Base-by-base conservation (phyloP, 1,140 invertebrate species). In the Pseudomyrmex concolor region DNA sequence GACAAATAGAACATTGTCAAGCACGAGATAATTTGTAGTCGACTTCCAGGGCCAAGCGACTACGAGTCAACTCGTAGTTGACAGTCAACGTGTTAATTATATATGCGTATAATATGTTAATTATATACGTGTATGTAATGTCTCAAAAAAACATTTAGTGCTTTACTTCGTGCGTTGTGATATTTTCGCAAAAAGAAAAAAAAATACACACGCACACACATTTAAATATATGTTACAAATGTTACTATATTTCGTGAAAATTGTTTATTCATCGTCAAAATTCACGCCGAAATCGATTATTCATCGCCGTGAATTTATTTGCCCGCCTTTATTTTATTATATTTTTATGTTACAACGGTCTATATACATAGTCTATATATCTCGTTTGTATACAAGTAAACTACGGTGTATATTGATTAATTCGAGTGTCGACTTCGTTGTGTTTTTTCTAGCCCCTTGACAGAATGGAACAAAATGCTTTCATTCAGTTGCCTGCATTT, bases 301-400 rank as follows among this genome's bases (percentile, higher is more conserved):
- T 48, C 17, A 17, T 59, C n/a, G n/a, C 17, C 34, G 34, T 34
- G 34, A 34, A 34, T 34, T 34, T 34, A 34, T 34, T 34, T 34
- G 22, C 2, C 66, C 34, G 51, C 62, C 51, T 64, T 59, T 4
- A 22, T 55, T 77, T 78, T 78, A 78, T 48, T 70, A 25, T 45
- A 48, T 22, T 60, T 80, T 50, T 67, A 67, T 50, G 25, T 34
- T 22, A 17, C 15, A 12, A 7, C 9, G 13, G 7, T 57, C 15
- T 12, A 59, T 25, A 48, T 34, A 59, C 2, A 48, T 45, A 0
- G n/a, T n/a, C n/a, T 7, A 5, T 34, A 34, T 7, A 34, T 34
- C 34, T 77, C n/a, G 15, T 48, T 66, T 76, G 13, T 66, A 19
- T 43, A 59, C 7, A 25, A 54, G 13, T 48, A 22, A 59, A 68